A percentile compares a stretch with the other conserved stretches of the same genome.
phyloP scores from a whole-genome alignment of 2,113 vertebrate species.

The Syngnathoides biaculeatus region DNA sequence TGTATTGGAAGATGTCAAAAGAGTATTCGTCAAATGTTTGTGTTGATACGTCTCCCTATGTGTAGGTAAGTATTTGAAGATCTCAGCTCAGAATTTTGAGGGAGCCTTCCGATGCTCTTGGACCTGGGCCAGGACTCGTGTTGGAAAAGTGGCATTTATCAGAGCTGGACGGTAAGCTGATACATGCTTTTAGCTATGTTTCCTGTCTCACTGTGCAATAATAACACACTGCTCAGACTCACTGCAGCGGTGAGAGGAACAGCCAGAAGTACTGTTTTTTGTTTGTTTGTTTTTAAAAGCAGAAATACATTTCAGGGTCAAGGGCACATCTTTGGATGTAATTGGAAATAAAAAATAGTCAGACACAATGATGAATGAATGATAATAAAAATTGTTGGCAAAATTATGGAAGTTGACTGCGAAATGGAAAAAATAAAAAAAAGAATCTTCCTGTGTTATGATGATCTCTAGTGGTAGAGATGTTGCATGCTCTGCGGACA shows the following conservation, averaged over 20 bases:
- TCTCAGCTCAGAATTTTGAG: constrained; percentile 46
- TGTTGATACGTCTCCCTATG: constrained; percentile 7
- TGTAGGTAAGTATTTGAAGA: constrained; percentile 44
- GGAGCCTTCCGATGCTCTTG: constrained; percentile 61
- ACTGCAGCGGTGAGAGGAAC: constrained; percentile 11
- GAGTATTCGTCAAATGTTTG: neutral
- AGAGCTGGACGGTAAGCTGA: constrained; percentile 48
- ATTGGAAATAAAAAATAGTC: constrained; percentile 5
- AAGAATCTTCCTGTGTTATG: neutral
- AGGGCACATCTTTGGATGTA: neutral
- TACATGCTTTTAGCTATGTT: constrained; percentile 4
- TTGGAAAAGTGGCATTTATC: constrained; percentile 49
- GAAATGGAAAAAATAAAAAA: neutral
- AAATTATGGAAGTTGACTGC: neutral
- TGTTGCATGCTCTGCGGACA: constrained; percentile 34
- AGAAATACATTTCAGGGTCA: constrained; percentile 1
- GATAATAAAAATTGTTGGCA: neutral
- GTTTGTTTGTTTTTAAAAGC: too few species aligned
- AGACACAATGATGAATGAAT: neutral
- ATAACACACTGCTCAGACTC: constrained; percentile 12
- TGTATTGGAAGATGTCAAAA: neutral
- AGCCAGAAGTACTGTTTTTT: constrained; percentile 7
- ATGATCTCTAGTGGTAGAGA: neutral
- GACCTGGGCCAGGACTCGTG: constrained; percentile 42
- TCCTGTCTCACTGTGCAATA: constrained; percentile 11